Percentiles rank a stretch among this genome's conserved stretches.
Evolutionary conservation across 2,113 vertebrate species (phyloP).

Genomic region (Laticauda laticaudata): DNA sequence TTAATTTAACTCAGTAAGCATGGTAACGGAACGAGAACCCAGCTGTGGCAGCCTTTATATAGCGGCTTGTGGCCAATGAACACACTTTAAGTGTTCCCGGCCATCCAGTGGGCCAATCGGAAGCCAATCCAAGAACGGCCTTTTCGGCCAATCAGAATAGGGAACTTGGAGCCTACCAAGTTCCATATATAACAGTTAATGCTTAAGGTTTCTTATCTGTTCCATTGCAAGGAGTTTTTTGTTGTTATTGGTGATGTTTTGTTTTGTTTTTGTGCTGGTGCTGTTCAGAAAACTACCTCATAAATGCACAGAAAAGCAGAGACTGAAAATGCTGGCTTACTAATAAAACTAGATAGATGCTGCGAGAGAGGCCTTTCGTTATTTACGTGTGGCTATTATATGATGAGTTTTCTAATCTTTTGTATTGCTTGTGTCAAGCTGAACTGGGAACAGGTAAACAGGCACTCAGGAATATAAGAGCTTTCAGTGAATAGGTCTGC

Average conservation of each 20-base stretch:
- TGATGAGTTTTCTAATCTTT: neutral
- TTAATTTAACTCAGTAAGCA: too few relatives aligned
- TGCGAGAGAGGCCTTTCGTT: neutral
- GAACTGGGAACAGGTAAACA: neutral
- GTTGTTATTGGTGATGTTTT: neutral
- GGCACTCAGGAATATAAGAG: neutral
- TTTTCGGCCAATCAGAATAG: too few relatives aligned
- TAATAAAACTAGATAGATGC: neutral
- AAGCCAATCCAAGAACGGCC: too few relatives aligned
- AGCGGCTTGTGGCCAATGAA: too few relatives aligned
- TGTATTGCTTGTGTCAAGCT: neutral
- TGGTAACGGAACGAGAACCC: too few relatives aligned
- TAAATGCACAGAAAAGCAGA: neutral
- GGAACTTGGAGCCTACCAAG: too few relatives aligned
- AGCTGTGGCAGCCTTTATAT: too few relatives aligned
- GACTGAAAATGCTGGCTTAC: neutral
- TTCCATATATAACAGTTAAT: neutral
- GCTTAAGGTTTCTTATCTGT: neutral
- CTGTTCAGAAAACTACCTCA: neutral
- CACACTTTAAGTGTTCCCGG: too few relatives aligned
- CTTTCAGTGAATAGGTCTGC: neutral
- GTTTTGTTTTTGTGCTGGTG: neutral
- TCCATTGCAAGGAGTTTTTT: neutral
- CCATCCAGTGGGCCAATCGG: too few relatives aligned
- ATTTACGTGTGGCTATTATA: neutral